Evolutionary conservation across 2,113 vertebrate species (phyloP).

Genomic region (Synodontis membranacea): DNA sequence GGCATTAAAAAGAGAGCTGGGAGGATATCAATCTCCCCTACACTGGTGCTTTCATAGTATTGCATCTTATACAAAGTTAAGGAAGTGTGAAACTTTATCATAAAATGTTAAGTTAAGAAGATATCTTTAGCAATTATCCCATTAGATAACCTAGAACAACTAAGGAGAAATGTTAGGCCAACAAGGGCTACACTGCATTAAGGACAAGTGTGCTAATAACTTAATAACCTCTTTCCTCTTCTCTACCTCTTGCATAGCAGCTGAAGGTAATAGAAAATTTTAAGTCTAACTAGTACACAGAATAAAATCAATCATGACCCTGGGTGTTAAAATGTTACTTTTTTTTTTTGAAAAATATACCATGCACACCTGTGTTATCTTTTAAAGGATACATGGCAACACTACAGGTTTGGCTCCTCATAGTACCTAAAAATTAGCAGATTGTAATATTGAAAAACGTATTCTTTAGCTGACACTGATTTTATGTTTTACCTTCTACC

Average conservation of each 20-base stretch:
- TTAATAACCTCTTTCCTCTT: background rate
- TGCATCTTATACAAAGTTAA: background rate
- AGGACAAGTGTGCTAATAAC: background rate
- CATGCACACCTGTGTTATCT: background rate
- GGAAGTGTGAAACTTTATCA: background rate
- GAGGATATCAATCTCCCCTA: background rate
- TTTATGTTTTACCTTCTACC: background rate
- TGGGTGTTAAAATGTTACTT: background rate
- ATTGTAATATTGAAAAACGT: background rate
- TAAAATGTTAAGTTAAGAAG: constrained; percentile 13
- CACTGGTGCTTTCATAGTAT: background rate
- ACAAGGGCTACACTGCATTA: constrained; percentile 8
- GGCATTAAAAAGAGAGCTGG: background rate
- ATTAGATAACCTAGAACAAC: background rate
- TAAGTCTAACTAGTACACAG: background rate
- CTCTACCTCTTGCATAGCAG: background rate
- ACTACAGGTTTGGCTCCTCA: background rate
- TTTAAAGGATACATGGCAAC: background rate
- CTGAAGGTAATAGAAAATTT: background rate
- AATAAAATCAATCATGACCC: background rate
- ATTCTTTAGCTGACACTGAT: background rate
- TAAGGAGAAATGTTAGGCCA: constrained; percentile 4
- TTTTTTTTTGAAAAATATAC: background rate
- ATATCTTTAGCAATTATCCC: constrained; percentile 11
- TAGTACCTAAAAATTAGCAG: background rate